Evolutionary conservation across 2,113 vertebrate species (phyloP).

Genomic region (Uria aalge): DNA sequence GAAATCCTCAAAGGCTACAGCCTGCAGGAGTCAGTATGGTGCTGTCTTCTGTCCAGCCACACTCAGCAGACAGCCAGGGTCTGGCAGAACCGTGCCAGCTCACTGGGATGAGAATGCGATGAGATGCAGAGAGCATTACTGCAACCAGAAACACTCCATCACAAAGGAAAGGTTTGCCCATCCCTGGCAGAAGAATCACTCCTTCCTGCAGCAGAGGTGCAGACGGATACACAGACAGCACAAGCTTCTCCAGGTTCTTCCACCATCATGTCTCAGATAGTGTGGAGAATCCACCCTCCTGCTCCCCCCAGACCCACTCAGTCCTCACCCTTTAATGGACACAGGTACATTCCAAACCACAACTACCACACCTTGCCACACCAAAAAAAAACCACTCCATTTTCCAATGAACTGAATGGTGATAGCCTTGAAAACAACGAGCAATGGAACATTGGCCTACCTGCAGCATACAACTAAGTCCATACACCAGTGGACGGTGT

Average conservation of each 20-base stretch:
- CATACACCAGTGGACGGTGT: conserved; percentile 75
- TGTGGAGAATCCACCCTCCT: neutral
- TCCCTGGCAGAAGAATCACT: neutral
- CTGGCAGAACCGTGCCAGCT: accelerated
- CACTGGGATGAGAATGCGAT: neutral
- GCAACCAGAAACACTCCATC: neutral
- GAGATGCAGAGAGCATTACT: neutral
- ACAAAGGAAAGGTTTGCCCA: neutral
- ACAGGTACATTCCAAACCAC: neutral
- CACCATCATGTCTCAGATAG: accelerated
- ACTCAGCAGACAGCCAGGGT: accelerated
- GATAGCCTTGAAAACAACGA: neutral
- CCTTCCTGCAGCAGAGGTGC: neutral
- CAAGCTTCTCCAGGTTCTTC: neutral
- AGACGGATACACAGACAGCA: accelerated
- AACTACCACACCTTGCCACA: neutral
- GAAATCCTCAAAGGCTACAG: neutral
- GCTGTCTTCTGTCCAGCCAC: neutral
- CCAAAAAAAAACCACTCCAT: too few species aligned
- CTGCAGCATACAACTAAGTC: conserved; percentile 80
- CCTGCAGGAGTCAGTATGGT: neutral
- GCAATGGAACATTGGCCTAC: conserved; percentile 8
- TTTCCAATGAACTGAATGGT: neutral
- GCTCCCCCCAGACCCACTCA: neutral
- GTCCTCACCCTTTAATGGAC: neutral